These are phyloP conservation scores for Xiphydria camelus DNA, from an alignment of 2,888 invertebrate species.

Conservation along the genomic window DNA sequence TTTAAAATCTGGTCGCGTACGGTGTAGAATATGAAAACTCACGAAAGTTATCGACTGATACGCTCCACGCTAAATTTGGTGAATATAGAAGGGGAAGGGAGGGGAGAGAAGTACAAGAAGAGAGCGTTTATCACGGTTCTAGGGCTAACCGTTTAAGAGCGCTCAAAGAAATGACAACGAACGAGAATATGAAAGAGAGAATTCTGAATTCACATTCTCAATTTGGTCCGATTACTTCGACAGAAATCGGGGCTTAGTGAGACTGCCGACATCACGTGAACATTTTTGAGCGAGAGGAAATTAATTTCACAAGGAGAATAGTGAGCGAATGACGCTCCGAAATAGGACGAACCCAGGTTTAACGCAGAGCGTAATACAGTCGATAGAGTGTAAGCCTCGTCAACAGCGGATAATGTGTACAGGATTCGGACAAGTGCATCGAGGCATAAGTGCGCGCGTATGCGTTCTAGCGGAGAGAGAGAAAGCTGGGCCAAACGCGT, in stretches of 20 bases:
- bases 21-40: slow-evolving; percentile 37
- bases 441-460: slow-evolving; percentile 25
- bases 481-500: too few species aligned
- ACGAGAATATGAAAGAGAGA: too few species aligned
- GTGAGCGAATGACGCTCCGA: neutral
- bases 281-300: too few species aligned
- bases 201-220: too few species aligned
- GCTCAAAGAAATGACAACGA: too few species aligned
- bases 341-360: slow-evolving; percentile 24
- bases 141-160: too few species aligned
- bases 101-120: neutral
- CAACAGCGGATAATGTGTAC: slow-evolving; percentile 34
- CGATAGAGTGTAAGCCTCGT: slow-evolving; percentile 44
- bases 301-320: slow-evolving; percentile 1
- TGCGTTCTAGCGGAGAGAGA: slow-evolving; percentile 3
- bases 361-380: slow-evolving; percentile 44
- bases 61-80: slow-evolving; percentile 46
- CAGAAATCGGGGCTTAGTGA: neutral
- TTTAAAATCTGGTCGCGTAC: slow-evolving; percentile 40
- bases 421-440: slow-evolving; percentile 40
- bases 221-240: neutral
- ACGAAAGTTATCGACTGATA: slow-evolving; percentile 38
- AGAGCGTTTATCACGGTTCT: too few species aligned
- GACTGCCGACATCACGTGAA: neutral
- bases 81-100: slow-evolving; percentile 12